Percentiles rank a stretch among this genome's conserved stretches.
Evolutionary conservation across 2,797 vertebrate species (phyloP).

Genomic region (Myotis vivesi): DNA sequence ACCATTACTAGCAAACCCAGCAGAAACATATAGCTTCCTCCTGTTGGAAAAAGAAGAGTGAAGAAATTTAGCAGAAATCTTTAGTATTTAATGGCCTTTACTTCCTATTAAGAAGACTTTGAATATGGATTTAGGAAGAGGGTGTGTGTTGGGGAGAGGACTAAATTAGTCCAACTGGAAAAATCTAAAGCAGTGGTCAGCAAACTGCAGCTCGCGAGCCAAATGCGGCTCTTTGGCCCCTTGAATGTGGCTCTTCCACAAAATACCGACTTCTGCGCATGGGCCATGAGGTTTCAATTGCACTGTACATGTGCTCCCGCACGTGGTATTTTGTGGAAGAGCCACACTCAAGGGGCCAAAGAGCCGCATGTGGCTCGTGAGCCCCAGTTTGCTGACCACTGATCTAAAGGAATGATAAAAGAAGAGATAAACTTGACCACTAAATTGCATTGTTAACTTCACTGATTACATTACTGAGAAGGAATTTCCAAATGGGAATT

Average conservation of each 20-base stretch:
- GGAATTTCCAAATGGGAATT: background rate
- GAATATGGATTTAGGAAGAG: slow-evolving; percentile 31
- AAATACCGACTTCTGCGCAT: too few relatives aligned
- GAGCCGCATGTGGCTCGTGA: too few relatives aligned
- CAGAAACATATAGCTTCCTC: slow-evolving; percentile 54
- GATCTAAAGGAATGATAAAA: slow-evolving; percentile 19
- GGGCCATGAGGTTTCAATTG: too few relatives aligned
- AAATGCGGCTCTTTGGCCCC: too few relatives aligned
- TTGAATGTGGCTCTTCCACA: too few relatives aligned
- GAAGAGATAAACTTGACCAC: background rate
- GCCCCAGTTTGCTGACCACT: too few relatives aligned
- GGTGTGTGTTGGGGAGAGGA: background rate
- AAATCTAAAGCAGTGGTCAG: background rate
- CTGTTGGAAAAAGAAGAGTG: slow-evolving; percentile 43
- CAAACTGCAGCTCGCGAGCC: too few relatives aligned
- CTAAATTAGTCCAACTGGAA: slow-evolving; percentile 27
- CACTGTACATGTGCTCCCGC: too few relatives aligned
- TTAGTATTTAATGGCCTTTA: slow-evolving; percentile 52
- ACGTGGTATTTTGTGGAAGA: too few relatives aligned
- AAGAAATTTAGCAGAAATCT: slow-evolving; percentile 45
- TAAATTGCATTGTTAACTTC: background rate
- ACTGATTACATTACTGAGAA: background rate
- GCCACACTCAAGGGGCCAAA: too few relatives aligned
- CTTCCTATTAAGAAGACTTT: slow-evolving; percentile 31
- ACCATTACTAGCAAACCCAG: slow-evolving; percentile 55